A percentile compares a stretch with the other conserved stretches of the same genome.
Conservation (phyloP, 2,797 vertebrate species). For the Hemibagrus guttatus region DNA sequence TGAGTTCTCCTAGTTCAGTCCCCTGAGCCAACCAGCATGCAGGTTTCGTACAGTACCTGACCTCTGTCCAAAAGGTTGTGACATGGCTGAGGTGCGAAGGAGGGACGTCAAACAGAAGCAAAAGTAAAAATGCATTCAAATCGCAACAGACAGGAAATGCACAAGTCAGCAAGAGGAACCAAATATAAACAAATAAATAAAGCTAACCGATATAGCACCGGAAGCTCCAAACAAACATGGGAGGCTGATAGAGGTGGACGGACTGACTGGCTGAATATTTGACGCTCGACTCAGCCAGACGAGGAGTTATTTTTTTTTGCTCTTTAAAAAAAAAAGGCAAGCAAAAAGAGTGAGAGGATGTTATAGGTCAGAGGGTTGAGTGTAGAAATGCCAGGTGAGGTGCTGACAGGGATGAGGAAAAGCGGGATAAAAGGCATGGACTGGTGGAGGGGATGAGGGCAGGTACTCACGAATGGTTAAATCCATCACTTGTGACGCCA, state of each 20-base stretch:
- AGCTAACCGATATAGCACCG: constrained; percentile 77
- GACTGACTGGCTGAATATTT: constrained; percentile 81
- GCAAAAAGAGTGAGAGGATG: constrained; percentile 81
- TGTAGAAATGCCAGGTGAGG: constrained; percentile 49
- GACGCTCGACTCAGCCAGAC: constrained; percentile 83
- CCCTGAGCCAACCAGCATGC: background rate
- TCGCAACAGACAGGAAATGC: constrained; percentile 80
- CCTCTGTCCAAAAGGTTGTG: constrained; percentile 29
- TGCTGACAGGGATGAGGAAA: constrained; percentile 58
- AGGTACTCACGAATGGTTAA: constrained; percentile 99
- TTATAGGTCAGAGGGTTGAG: constrained; percentile 50
- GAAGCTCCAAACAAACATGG: constrained; percentile 81
- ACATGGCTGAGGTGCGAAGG: constrained; percentile 34
- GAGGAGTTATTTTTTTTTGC: constrained; percentile 65
- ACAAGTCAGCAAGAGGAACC: constrained; percentile 36
- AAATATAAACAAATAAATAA: constrained; percentile 70
- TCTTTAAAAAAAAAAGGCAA: constrained; percentile 66
- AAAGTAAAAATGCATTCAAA: constrained; percentile 99
- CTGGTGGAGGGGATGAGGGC: constrained; percentile 84
- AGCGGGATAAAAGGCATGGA: constrained; percentile 64
- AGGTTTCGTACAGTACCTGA: constrained; percentile 32
- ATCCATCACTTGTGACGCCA: constrained; percentile 99
- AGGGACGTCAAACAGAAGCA: constrained; percentile 88
- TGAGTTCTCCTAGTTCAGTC: constrained; percentile 69
- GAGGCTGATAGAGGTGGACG: constrained; percentile 76